Base-by-base conservation (phyloP, 2,797 vertebrate species). In the Buceros bicornis region DNA sequence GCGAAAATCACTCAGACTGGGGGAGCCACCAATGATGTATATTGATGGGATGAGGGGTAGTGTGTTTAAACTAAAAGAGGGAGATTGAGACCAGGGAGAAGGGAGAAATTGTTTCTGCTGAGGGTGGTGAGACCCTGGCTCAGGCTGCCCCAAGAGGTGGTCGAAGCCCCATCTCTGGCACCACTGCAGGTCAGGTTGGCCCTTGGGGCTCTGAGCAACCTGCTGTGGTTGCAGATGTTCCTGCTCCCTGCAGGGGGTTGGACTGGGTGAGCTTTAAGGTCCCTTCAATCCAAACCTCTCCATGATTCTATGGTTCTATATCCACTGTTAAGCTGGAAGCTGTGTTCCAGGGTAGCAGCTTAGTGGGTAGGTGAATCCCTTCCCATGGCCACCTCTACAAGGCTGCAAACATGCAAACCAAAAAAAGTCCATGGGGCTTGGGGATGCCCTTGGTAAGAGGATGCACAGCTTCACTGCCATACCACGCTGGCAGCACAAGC, bases 391-490 rank as follows among this genome's bases (percentile, higher is more conserved):
- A 1, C 10, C 29, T 26, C 18, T 48, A 16, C 1, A 7, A 42
- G 22, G 31, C 6, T 61, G 42, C 35, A 12, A 47, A 20, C 10
- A 22, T 7, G 35, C 26, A n/a, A 50, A 61, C 3, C 0, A 8
- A 31, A 10, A 17, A 16, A 5, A 48, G 28, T 12, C 28, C 5
- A 2, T 1, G 1, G 22, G 28, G 9, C 9, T 5, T 48, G 25
- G 20, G 48, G n/a, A 26, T 21, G 28, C 43, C 11, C 7, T 26
- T 2, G 10, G 17, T 12, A 16, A 35, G 19, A 28, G 10, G 35
- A 16, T 10, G 17, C 3, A 15, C 0, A 1, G 35, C 26, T 37
- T 19, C 22, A 3, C 7, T 17, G 17, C 28, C 0, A 6, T 16
- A 11, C 6, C 11, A 18, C 1, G 6, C 18, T 28, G 40, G 45